Conservation (phyloP, 2,113 vertebrate species). For the Stercorarius parasiticus region DNA sequence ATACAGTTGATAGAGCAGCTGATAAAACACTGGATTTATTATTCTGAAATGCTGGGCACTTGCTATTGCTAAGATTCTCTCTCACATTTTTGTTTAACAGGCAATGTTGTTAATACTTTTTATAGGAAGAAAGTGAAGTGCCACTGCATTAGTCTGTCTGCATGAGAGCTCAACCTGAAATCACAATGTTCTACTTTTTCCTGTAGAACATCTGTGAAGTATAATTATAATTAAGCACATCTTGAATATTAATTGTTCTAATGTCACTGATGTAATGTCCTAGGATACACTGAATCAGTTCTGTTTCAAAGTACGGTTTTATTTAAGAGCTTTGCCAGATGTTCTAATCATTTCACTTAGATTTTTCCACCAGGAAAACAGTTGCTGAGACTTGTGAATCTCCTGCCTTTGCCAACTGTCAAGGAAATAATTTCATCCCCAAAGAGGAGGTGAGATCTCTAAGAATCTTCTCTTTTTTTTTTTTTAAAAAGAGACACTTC, state of each 20-base stretch:
- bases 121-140: background rate
- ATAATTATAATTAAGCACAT: slow-evolving; percentile 63
- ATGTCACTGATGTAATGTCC: slow-evolving; percentile 58
- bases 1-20: background rate
- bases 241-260: slow-evolving; percentile 72
- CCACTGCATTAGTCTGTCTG: slow-evolving; percentile 15
- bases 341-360: slow-evolving; percentile 65
- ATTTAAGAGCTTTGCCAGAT: slow-evolving; percentile 69
- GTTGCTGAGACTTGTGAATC: slow-evolving; percentile 59
- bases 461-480: background rate
- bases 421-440: slow-evolving; percentile 52
- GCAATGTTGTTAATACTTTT: background rate
- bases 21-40: background rate
- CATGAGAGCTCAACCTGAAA: slow-evolving; percentile 51
- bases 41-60: background rate
- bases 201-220: slow-evolving; percentile 55
- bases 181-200: slow-evolving; percentile 9
- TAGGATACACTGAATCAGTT: slow-evolving; percentile 58
- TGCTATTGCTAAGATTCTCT: background rate
- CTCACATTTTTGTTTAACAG: background rate
- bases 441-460: slow-evolving; percentile 26
- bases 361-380: slow-evolving; percentile 67
- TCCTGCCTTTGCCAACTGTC: slow-evolving; percentile 53
- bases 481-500: background rate
- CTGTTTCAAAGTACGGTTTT: slow-evolving; percentile 56